phyloP scores from a whole-genome alignment of 2,113 vertebrate genomes.

The Amazona guildingii region DNA sequence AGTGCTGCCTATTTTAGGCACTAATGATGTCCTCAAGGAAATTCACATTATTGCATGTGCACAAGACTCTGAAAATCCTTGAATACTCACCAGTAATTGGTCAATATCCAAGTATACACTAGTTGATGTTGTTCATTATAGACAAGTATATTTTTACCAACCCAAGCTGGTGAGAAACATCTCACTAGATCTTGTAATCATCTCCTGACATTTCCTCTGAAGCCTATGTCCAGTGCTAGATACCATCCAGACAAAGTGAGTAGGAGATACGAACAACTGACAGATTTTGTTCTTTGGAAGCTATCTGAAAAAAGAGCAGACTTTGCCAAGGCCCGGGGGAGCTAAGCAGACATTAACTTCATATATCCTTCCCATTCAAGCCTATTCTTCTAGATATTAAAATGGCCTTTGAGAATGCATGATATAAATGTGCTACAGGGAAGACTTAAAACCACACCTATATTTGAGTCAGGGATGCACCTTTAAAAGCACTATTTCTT shows the following conservation, averaged over 20 bases:
- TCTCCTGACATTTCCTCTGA: conserved; percentile 53
- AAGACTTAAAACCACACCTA: neutral
- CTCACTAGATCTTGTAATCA: neutral
- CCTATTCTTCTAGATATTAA: neutral
- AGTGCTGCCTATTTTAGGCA: neutral
- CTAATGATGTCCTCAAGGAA: neutral
- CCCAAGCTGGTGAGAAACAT: neutral
- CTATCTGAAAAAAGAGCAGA: neutral
- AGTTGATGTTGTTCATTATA: neutral
- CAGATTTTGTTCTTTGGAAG: neutral
- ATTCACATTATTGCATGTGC: neutral
- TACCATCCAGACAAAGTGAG: neutral
- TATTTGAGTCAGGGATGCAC: neutral
- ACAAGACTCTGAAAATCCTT: neutral
- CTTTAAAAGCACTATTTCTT: neutral
- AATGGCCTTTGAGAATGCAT: neutral
- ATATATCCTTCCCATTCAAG: neutral
- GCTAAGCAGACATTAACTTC: neutral
- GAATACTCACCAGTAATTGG: neutral
- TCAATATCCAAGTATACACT: neutral
- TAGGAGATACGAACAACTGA: neutral
- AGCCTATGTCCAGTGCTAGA: neutral
- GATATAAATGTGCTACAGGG: neutral
- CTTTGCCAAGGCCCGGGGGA: neutral
- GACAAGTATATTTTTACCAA: conserved; percentile 2